Base-by-base conservation (phyloP, 2,797 vertebrate genomes). In the Urocyon cinereoargenteus region DNA sequence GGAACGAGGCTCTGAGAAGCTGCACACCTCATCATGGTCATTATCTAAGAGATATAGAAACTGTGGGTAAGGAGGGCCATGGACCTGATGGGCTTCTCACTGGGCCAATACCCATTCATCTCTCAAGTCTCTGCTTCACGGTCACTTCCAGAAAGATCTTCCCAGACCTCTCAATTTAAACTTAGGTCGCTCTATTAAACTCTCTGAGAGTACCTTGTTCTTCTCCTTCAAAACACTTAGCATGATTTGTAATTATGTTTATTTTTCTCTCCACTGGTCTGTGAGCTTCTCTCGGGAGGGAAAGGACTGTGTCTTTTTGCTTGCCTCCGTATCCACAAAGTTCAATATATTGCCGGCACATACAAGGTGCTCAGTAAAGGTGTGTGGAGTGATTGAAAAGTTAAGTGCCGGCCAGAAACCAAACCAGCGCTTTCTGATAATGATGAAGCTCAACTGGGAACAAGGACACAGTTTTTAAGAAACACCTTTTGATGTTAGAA, bases 381-480 rank as follows among this genome's bases (percentile, higher is more conserved):
- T 0, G 0, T 6, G 2, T 62, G 18, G 59, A 12, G 31, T 15
- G 40, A 86, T 62, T 49, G 28, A 89, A 90, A 57, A 92, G 61
- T 55, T 77, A 72, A 96, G n/a, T 24, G 5, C 16, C 53, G 36
- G 55, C 28, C 49, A 78, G 79, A 93, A 94, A 79, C 12, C 13
- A 21, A n/a, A 26, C n/a, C 24, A 16, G 31, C 73, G n/a, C 36
- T 96, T 96, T 96, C 28, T n/a, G 62, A 40, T 68, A 34, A 89
- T 81, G 59, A 55, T 66, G 79, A 57, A 45, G 36, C 24, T 64
- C 31, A 13, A n/a, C 18, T 84, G 59, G 66, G 61, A 53, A 57
- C 83, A 96, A 96, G 75, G 83, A 79, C 70, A 57, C 18, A 18
- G 15, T 59, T 91, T 59, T 93, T n/a, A 72, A 34, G 87, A 95